Conservation (phyloP, 2,113 vertebrate genomes). For the Syngnathus floridae region DNA sequence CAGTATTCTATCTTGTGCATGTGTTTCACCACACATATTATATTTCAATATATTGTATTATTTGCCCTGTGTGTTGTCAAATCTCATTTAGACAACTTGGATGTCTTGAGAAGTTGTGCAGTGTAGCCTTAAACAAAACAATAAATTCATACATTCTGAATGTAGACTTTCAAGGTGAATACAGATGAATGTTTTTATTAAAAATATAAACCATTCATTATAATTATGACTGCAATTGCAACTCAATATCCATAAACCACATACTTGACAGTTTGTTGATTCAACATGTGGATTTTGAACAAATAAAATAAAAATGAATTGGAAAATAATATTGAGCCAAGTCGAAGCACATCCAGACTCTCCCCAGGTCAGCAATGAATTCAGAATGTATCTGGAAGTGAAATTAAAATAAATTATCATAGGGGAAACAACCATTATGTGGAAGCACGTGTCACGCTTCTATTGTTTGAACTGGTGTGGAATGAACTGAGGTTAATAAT, state of each 20-base stretch:
- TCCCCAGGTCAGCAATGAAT: background rate
- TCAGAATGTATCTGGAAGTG: background rate
- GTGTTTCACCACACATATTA: background rate
- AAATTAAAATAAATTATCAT: background rate
- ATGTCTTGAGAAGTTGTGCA: too few species aligned
- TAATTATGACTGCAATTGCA: background rate
- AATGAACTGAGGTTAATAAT: slow-evolving; percentile 39
- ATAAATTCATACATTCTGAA: too few species aligned
- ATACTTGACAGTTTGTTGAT: background rate
- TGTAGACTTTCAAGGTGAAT: too few species aligned
- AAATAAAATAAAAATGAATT: background rate
- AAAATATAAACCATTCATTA: slow-evolving; percentile 13
- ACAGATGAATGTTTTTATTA: slow-evolving; percentile 2
- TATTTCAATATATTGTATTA: background rate
- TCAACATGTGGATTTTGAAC: background rate
- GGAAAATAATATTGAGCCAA: background rate
- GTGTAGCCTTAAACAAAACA: too few species aligned
- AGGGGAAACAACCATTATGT: background rate
- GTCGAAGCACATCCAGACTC: background rate
- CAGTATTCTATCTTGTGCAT: background rate
- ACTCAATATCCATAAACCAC: background rate
- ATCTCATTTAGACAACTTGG: too few species aligned
- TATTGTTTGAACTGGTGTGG: slow-evolving; percentile 29
- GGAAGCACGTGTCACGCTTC: slow-evolving; percentile 20
- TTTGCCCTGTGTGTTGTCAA: too few species aligned